Base-by-base conservation (phyloP, 1,140 invertebrate genomes). In the Gonioctena quinquepunctata region DNA sequence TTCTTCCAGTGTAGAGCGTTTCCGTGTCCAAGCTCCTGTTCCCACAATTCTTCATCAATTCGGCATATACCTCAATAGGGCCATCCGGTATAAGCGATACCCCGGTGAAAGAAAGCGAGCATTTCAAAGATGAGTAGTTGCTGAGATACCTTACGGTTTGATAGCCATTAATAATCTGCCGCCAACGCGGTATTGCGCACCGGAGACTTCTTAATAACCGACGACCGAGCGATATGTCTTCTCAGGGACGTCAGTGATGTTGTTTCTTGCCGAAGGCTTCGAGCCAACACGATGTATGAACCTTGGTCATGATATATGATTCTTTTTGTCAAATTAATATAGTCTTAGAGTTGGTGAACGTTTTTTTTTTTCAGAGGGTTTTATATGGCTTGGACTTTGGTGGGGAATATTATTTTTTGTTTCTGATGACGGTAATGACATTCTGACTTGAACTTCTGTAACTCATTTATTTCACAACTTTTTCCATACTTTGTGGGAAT, bases 141-240 rank as follows among this genome's bases (percentile, higher is more conserved):
- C 66, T 70, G 65, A 61, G 28, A 66, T 57, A 69, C 19, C 60
- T 50, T 71, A 66, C 71, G 66, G 67, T 66, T 72, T 79, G 77
- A 79, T 79, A 79, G 77, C 76, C 77, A 79, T 79, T 79, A 79
- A 79, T 79, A 79, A 79, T 69, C 72, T 66, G 70, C 77, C 77
- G 77, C 77, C 77, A 77, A 79, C 77, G 76, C 77, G 72, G 68
- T 73, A 68, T 72, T 72, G 74, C 76, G 76, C 74, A 42, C 33
- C 33, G 33, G 68, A 77, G 77, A 77, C 77, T 74, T 77, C 77
- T 76, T 76, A 74, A 76, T 76, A 75, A 78, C 71, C 75, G 75
- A 78, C 75, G 33, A 42, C 13, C 33, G 11, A 42, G 33, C 33
- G 16, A 42, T 42, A 42, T n/a, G 33, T 75, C 74, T 71, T 78